Base-by-base conservation (phyloP, 2,797 vertebrate species). In the Alca torda region DNA sequence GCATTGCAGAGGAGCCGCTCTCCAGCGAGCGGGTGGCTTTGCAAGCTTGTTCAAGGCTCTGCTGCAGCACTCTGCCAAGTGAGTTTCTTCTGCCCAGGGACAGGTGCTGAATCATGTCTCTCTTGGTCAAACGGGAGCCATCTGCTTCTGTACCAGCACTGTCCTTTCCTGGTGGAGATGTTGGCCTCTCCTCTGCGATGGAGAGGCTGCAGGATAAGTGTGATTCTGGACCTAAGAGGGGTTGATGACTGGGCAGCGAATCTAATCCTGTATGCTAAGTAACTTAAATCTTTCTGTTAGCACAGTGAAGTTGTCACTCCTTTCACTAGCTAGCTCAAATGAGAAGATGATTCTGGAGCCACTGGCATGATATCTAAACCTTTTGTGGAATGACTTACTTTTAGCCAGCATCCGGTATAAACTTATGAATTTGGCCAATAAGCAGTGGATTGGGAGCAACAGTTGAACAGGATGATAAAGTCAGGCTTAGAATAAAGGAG, bases 1-100 rank as follows among this genome's bases (percentile, higher is more conserved):
- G 95, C 93, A 95, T 95, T 97, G 96, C 95, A 95, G 96, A 95
- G 93, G 76, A 93, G 79, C 70, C 50, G 82, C 89, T 94, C 60
- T 89, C 64, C 68, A 80, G 48, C 0, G 1, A 63, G 65, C 86
- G 48, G 75, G 92, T 65, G 75, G 63, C 75, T 93, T 93, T 68
- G 72, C 54, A 69, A 95, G 70, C 67, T 85, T 79, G 39, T 35
- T 90, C 74, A 59, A 87, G 88, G 88, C 88, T 84, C 35, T 88
- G 59, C 74, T 73, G 95, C 93, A 95, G 82, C 57, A 25, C 63
- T 74, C 73, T 91, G 93, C 89, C 77, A 82, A 90, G 46, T 63
- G 80, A 91, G 43, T 41, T 89, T 46, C 70, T 82, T 72, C 79
- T 84, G 91, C 93, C 61, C 43, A 39, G 89, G 95, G 92, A 86